These are phyloP conservation scores for Drosophila recens DNA, from an alignment of 2,888 invertebrate species.

Conservation along the genomic window DNA sequence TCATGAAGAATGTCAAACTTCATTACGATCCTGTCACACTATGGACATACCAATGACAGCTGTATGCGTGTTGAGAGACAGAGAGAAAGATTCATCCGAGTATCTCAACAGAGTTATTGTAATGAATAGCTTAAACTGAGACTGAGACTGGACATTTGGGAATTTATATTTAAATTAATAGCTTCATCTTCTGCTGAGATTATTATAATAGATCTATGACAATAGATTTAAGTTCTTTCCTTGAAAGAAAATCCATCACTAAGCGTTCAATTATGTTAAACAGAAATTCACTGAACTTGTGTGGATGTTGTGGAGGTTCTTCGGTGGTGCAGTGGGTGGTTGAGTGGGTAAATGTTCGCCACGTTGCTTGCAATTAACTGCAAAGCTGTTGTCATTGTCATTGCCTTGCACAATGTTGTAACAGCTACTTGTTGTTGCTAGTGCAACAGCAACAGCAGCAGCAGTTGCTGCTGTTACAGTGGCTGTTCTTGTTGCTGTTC, in stretches of 20 bases:
- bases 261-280: constrained; percentile 60
- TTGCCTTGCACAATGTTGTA: constrained; percentile 58
- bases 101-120: background rate
- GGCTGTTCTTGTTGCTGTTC: constrained; percentile 41
- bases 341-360: constrained; percentile 35
- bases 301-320: background rate
- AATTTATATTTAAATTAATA: constrained; percentile 29
- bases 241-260: constrained; percentile 33
- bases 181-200: constrained; percentile 13
- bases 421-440: constrained; percentile 44
- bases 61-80: constrained; percentile 5
- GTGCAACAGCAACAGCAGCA: constrained; percentile 24
- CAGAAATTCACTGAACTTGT: constrained; percentile 27
- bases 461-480: constrained; percentile 35
- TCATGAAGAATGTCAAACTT: constrained; percentile 51
- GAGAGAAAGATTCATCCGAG: background rate
- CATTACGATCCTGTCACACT: constrained; percentile 46
- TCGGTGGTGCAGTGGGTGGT: background rate
- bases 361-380: constrained; percentile 69
- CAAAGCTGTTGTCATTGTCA: constrained; percentile 62
- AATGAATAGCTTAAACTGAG: constrained; percentile 18
- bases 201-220: constrained; percentile 12
- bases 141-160: background rate
- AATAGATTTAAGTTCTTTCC: constrained; percentile 11
- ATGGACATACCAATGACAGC: constrained; percentile 39